Evolutionary conservation across 2,888 invertebrate species (phyloP), one percentile per base, ranked within the genome.

Genomic region (Priocnemis perturbator): DNA sequence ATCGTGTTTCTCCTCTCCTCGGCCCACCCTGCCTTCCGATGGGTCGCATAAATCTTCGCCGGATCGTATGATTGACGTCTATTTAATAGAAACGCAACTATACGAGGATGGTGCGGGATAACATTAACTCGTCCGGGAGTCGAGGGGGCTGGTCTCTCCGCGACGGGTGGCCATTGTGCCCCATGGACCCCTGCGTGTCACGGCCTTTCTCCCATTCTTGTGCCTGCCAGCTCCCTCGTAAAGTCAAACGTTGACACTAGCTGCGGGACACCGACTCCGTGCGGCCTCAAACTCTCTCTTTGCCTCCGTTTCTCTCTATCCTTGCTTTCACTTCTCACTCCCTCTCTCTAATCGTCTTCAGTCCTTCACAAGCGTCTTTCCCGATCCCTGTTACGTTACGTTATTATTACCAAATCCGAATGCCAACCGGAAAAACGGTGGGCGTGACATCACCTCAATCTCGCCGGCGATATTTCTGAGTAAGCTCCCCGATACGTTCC

Each of bases 231-330:
- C 83, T 87, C 84, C 84, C 87, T 88, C 87, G 87, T 88, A 88
- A 88, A 88, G 82, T 88, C 87, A 86, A 86, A 86, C 83, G 88
- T 88, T 87, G 88, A 88, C 88, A 87, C 86, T 86, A 85, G 83
- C 87, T 81, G 82, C 86, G 80, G 87, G 86, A 86, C 83, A 83
- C 69, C 73, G 67, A 67, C 74, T 76, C 67, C 67, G 64, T 64
- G n/a, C n/a, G 55, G 65, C 55, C 64, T 67, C 55, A 53, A 55
- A 63, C 61, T 37, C 69, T 73, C 63, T 52, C 65, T 63, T 64
- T 67, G 58, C 69, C 71, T 60, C 37, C 52, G 56, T 59, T 67
- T 60, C 57, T 70, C 61, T 57, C 56, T 62, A 59, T 66, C 45
- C 64, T 61, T 56, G 67, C 58, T 59, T 50, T 63, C 56, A 66